phyloP scores from a whole-genome alignment of 1,140 invertebrate genomes.

The Diachasmimorpha longicaudata region DNA sequence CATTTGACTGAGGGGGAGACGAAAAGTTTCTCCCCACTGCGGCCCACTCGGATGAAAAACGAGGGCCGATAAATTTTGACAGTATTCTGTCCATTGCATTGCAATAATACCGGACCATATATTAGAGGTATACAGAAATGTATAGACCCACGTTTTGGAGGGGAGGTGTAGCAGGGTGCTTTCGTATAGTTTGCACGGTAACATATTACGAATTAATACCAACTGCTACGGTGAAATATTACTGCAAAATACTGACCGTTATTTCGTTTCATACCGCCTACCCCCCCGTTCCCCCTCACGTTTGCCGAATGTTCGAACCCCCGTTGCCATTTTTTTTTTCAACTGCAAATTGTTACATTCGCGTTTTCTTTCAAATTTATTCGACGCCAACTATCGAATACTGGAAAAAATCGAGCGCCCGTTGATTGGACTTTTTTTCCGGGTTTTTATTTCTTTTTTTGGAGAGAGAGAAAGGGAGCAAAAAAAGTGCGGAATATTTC shows the following conservation, averaged over 20 bases:
- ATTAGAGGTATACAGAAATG: constrained; percentile 51
- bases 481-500: not conserved
- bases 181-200: constrained; percentile 62
- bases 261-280: constrained; percentile 44
- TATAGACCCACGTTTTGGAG: constrained; percentile 14
- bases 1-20: constrained; percentile 54
- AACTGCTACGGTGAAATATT: constrained; percentile 65
- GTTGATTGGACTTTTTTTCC: not conserved
- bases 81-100: constrained; percentile 65
- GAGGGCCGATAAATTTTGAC: constrained; percentile 65
- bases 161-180: constrained; percentile 34
- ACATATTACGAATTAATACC: constrained; percentile 66
- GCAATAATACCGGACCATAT: constrained; percentile 65
- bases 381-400: not conserved
- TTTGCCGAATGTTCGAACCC: not conserved
- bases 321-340: not conserved
- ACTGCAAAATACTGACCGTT: constrained; percentile 64
- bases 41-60: constrained; percentile 54
- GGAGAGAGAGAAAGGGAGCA: not conserved
- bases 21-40: not conserved
- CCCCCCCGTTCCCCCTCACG: not conserved
- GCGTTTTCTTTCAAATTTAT: constrained; percentile 24
- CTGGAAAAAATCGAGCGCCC: not conserved
- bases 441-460: not conserved
- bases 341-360: constrained; percentile 26